Evolutionary conservation across 2,113 vertebrate species (phyloP).

Genomic region (Narcine bancroftii): DNA sequence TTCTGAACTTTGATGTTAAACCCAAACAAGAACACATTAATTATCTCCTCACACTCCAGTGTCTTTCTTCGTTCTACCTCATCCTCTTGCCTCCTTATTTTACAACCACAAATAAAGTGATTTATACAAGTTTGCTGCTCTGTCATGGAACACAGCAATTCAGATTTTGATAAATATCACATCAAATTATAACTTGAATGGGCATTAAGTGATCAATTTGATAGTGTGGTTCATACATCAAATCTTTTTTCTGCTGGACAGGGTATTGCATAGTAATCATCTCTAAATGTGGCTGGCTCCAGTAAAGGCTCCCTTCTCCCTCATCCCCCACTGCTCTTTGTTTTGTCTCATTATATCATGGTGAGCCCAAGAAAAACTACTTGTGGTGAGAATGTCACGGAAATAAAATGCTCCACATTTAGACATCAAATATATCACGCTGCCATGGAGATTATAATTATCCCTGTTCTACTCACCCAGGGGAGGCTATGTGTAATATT

Average conservation of each 20-base stretch:
- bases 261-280: slow-evolving; percentile 51
- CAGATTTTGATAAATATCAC: slow-evolving; percentile 79
- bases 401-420: slow-evolving; percentile 46
- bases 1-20: background rate
- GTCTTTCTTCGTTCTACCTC: background rate
- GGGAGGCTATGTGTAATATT: slow-evolving; percentile 39
- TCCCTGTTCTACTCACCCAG: slow-evolving; percentile 42
- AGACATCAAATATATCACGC: slow-evolving; percentile 40
- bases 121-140: background rate
- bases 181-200: slow-evolving; percentile 75
- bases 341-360: slow-evolving; percentile 44
- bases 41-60: background rate
- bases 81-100: background rate
- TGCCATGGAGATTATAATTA: slow-evolving; percentile 47
- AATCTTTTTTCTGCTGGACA: slow-evolving; percentile 52
- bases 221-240: slow-evolving; percentile 51
- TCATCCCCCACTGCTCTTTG: slow-evolving; percentile 49
- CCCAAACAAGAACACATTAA: background rate
- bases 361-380: slow-evolving; percentile 42
- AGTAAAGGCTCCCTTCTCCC: slow-evolving; percentile 42
- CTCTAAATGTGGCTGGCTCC: slow-evolving; percentile 49
- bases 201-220: slow-evolving; percentile 68
- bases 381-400: slow-evolving; percentile 45
- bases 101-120: background rate
- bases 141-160: slow-evolving; percentile 43